Evolutionary conservation across 2,797 vertebrate species (phyloP).

Genomic region (Staurois parvus): DNA sequence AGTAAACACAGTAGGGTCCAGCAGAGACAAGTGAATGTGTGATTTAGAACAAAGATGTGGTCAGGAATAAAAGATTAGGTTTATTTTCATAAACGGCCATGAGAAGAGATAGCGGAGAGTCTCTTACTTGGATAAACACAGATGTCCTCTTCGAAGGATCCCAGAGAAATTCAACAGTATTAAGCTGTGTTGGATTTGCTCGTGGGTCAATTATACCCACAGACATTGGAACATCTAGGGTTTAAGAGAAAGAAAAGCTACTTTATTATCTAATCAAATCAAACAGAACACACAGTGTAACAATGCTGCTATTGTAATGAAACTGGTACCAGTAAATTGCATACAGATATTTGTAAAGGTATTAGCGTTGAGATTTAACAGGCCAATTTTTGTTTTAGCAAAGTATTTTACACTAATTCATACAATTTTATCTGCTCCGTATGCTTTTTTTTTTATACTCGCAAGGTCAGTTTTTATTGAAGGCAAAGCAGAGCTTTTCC

Average conservation of each 20-base stretch:
- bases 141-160: constrained; percentile 85
- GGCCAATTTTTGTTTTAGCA: neutral
- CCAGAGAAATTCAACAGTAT: constrained; percentile 86
- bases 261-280: neutral
- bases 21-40: too few relatives aligned
- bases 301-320: neutral
- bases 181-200: constrained; percentile 83
- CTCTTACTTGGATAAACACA: constrained; percentile 84
- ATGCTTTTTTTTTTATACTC: too few relatives aligned
- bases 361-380: neutral
- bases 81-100: neutral
- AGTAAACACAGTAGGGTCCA: too few relatives aligned
- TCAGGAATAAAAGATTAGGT: neutral
- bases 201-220: constrained; percentile 85
- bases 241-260: constrained; percentile 48
- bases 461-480: too few relatives aligned
- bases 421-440: too few relatives aligned
- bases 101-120: neutral
- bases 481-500: too few relatives aligned
- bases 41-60: neutral
- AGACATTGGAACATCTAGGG: constrained; percentile 85
- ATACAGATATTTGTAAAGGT: neutral
- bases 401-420: too few relatives aligned
- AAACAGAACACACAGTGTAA: neutral
- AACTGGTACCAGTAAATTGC: neutral